Base-by-base conservation (phyloP, 2,888 invertebrate species). In the Deilephila porcellus region DNA sequence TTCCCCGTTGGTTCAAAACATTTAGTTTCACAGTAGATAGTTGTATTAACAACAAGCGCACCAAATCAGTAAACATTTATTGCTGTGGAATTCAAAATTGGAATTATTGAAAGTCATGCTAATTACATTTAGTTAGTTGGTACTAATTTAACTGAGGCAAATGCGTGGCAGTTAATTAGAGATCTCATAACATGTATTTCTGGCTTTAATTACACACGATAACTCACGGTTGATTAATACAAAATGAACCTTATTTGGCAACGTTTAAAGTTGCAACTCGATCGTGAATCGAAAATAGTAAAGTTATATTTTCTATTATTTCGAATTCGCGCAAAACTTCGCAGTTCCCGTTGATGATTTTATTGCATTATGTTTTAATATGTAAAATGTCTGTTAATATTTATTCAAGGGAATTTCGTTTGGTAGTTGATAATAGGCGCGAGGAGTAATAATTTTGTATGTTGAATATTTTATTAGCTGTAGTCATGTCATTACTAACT, bases 111-210 rank as follows among this genome's bases (percentile, higher is more conserved):
- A 78, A 80, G 74, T 79, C 75, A 81, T 79, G 79, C 70, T 81
- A 84, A 83, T 83, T 83, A 82, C 79, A 80, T 81, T 76, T 78
- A 77, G 77, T 76, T 70, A 77, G 79, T 79, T 75, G 71, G 56
- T 81, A 79, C 80, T 81, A 80, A 82, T 82, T 83, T 83, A 83
- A 81, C 81, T 82, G 78, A 79, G 79, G 76, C 81, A 77, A 80
- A 81, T 80, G 77, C 80, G 79, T 79, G 78, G 79, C 77, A 79
- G 83, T 82, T 85, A 85, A 85, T 85, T 85, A 83, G 81, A 80
- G 81, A 81, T 82, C 81, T 84, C 83, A 83, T 83, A 83, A 81
- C 79, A 81, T 78, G 79, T 79, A 77, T 79, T 67, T 67, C 67
- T 17, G 52, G 25, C 67, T 67, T 80, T 81, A 83, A 83, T 83